A percentile compares a stretch with the other conserved stretches of the same genome.
phyloP scores from a whole-genome alignment of 2,888 invertebrate genomes.

The Aporophyla lueneburgensis region DNA sequence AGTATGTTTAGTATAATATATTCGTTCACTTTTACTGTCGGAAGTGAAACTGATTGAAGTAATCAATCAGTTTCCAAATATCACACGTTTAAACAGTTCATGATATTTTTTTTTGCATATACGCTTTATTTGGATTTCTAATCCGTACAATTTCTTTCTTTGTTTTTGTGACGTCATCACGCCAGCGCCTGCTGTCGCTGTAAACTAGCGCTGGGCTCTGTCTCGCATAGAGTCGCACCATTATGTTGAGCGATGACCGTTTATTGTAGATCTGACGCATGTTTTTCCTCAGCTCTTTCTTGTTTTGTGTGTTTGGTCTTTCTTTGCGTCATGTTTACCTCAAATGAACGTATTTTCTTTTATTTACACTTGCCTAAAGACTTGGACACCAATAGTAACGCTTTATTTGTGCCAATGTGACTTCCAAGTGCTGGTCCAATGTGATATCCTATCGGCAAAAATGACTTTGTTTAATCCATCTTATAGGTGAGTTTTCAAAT shows the following conservation, averaged over 20 bases:
- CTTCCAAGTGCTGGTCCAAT: not conserved
- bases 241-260: no score
- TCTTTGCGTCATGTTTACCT: no score
- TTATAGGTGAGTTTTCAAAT: not conserved
- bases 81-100: not conserved
- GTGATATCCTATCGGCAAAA: no score
- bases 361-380: not conserved
- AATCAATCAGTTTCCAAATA: not conserved
- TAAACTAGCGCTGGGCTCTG: no score
- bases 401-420: not conserved
- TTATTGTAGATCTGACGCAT: no score
- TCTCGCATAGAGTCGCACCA: no score
- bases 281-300: no score
- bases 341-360: no score
- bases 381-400: not conserved
- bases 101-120: not conserved
- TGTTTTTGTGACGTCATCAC: no score
- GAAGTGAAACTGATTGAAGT: not conserved
- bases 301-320: no score
- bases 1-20: not conserved
- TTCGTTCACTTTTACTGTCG: not conserved
- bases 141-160: not conserved
- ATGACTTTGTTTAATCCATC: not conserved
- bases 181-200: no score
- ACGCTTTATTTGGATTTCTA: not conserved